Conservation (phyloP, 2,888 invertebrate genomes). For the Eupithecia exiguata region DNA sequence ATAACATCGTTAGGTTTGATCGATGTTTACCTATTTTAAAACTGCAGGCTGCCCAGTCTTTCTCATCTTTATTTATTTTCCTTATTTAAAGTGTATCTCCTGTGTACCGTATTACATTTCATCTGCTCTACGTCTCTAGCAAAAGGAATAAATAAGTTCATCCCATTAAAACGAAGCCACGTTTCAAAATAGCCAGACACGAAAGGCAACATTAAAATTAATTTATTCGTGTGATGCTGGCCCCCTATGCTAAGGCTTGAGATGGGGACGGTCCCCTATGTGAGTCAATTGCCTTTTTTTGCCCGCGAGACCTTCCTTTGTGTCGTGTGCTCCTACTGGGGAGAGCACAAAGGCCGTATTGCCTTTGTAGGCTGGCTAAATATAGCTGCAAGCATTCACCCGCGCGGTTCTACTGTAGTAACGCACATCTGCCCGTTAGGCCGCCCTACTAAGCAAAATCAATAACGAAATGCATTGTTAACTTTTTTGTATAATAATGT, state of each 20-base stretch:
- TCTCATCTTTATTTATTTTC: constrained; percentile 1
- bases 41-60: constrained; percentile 21
- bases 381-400: constrained; percentile 74
- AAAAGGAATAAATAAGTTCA: constrained; percentile 13
- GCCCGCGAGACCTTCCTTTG: constrained; percentile 78
- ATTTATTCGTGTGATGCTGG: constrained; percentile 61
- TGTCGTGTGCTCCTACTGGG: constrained; percentile 75
- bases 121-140: constrained; percentile 7
- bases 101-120: constrained; percentile 9
- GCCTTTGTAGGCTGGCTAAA: constrained; percentile 79
- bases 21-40: constrained; percentile 24
- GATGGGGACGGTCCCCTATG: constrained; percentile 75
- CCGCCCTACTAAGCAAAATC: constrained; percentile 52
- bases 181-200: constrained; percentile 30
- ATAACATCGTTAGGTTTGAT: constrained; percentile 16
- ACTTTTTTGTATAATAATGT: constrained; percentile 26
- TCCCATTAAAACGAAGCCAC: constrained; percentile 29
- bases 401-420: constrained; percentile 61
- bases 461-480: constrained; percentile 48
- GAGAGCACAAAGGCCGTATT: constrained; percentile 77
- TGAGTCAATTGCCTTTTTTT: constrained; percentile 76
- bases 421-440: constrained; percentile 75
- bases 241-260: constrained; percentile 71
- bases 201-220: constrained; percentile 62
- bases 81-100: constrained; percentile 9